Evolutionary conservation across 2,113 vertebrate species (phyloP), one percentile per base, ranked within the genome.

Genomic region (Eurystomus gularis): DNA sequence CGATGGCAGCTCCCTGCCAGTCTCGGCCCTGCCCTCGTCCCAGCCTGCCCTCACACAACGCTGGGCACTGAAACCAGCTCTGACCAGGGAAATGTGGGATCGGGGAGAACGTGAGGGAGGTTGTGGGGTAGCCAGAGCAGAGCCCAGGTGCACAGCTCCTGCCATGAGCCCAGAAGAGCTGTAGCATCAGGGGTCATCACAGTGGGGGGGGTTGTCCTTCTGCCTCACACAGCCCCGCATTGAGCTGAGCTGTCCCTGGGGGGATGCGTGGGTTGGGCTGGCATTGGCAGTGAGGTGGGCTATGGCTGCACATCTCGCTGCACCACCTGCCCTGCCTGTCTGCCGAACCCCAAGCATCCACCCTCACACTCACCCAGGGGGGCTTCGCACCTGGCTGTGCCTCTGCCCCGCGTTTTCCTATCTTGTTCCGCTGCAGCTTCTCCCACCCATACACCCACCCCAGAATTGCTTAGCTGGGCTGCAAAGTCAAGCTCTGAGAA

Each of bases 21-120:
- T 42, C 51, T 29, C 40, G 26, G 69, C 48, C 60, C 80, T 15
- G n/a, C 31, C 0, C 69, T 76, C 15, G 28, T 54, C n/a, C 31
- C 60, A 37, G 39, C 60, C 80, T 15, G n/a, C 31, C 0, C 69
- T 76, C 15, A 0, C 48, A 7, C 33, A 52, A 37, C 23, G 13
- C 29, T 48, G 1, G 18, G 58, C 1, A 2, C 39, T 20, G 54
- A 28, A 26, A 17, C 42, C 0, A 1, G 37, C 3, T 37, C 24
- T 31, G 52, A 5, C 51, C 46, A 17, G 68, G 68, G 72, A 44
- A 24, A 20, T 0, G 1, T 11, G 46, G 17, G 25, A 13, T 10
- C 3, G 18, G 37, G 28, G 55, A 31, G 46, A 1, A 1, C 44
- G 44, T 0, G 28, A 25, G 31, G 4, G 35, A 68, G 40, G 66